A percentile compares a stretch with the other conserved stretches of the same genome.
These are phyloP conservation scores for Drosophila pruinosa DNA, from an alignment of 1,140 invertebrate species.

Conservation along the genomic window DNA sequence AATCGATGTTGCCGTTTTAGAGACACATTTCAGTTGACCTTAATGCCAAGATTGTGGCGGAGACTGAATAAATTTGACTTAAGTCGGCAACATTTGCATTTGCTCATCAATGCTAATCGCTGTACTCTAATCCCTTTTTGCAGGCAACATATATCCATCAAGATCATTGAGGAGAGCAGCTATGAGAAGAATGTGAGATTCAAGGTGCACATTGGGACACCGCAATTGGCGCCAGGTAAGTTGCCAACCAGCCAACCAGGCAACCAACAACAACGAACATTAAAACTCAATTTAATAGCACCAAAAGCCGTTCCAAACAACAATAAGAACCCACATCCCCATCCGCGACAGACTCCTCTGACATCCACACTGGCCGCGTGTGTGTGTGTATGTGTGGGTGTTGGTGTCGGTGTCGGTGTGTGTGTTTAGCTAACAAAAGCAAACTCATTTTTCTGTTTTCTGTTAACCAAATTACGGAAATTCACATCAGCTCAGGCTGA, in stretches of 20 bases:
- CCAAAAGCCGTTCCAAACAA: constrained; percentile 16
- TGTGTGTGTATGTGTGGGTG: not conserved
- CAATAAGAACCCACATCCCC: not conserved
- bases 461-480: constrained; percentile 41
- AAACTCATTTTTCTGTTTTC: constrained; percentile 45
- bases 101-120: constrained; percentile 7
- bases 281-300: constrained; percentile 49
- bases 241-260: not conserved
- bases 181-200: constrained; percentile 98
- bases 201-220: constrained; percentile 95
- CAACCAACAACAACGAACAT: constrained; percentile 9
- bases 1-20: not conserved
- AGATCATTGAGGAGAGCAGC: constrained; percentile 97
- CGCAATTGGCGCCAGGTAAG: constrained; percentile 93
- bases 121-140: constrained; percentile 80
- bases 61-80: constrained; percentile 23
- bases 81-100: constrained; percentile 9
- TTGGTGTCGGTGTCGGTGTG: not conserved
- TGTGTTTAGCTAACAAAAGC: constrained; percentile 3
- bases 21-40: not conserved
- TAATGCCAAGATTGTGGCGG: not conserved
- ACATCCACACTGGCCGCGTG: not conserved
- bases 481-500: not conserved
- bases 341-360: not conserved
- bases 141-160: constrained; percentile 93